Evolutionary conservation across 2,888 invertebrate genomes (phyloP).

Genomic region (Acronicta alni): DNA sequence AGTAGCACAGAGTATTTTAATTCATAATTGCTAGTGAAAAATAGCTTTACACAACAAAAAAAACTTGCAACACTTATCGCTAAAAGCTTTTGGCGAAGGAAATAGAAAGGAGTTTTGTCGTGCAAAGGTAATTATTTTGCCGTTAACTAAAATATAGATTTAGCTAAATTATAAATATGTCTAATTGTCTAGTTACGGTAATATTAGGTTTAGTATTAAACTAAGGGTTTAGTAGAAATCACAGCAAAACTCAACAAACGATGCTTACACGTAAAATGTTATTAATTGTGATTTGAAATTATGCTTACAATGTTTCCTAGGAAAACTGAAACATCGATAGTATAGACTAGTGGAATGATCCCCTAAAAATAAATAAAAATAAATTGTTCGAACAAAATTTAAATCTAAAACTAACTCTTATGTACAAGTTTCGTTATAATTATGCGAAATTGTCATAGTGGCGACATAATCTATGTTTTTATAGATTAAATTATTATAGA

Average conservation of each 20-base stretch:
- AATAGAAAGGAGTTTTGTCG: slow-evolving; percentile 3
- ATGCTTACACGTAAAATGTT: slow-evolving; percentile 42
- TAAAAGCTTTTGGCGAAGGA: slow-evolving; percentile 1
- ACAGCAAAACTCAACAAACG: slow-evolving; percentile 78
- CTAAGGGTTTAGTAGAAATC: slow-evolving; percentile 77
- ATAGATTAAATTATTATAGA: slow-evolving; percentile 39
- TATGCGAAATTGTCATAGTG: slow-evolving; percentile 49
- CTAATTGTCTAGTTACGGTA: slow-evolving; percentile 49
- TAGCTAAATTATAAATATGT: slow-evolving; percentile 34
- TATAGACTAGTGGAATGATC: slow-evolving; percentile 74
- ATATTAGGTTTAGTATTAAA: slow-evolving; percentile 43
- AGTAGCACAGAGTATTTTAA: slow-evolving; percentile 55
- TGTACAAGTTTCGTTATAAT: slow-evolving; percentile 62
- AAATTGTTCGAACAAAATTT: slow-evolving; percentile 68
- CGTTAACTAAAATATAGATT: slow-evolving; percentile 22
- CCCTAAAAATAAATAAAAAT: slow-evolving; percentile 65
- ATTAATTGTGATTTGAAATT: slow-evolving; percentile 59
- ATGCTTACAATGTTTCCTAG: slow-evolving; percentile 53
- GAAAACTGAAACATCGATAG: slow-evolving; percentile 57
- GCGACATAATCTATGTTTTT: slow-evolving; percentile 37
- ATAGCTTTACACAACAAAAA: slow-evolving; percentile 30
- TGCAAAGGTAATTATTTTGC: slow-evolving; percentile 18
- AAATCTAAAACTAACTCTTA: slow-evolving; percentile 55
- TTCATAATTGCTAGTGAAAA: slow-evolving; percentile 39
- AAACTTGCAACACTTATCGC: slow-evolving; percentile 29